Evolutionary conservation across 2,888 invertebrate species (phyloP).

Genomic region (Andrena hattorfiana): DNA sequence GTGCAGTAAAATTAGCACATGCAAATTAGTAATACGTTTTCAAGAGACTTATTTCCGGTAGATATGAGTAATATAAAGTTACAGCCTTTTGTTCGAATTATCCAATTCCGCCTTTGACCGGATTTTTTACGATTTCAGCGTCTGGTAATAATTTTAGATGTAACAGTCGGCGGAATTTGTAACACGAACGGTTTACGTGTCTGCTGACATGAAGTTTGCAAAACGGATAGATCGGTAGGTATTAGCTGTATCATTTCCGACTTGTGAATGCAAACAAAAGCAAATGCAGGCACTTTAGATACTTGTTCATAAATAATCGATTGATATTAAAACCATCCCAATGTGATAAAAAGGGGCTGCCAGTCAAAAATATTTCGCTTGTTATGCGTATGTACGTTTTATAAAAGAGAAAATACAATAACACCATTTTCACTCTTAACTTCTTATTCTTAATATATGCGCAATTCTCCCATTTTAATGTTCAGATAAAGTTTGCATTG

Average conservation of each 20-base stretch:
- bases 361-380: too few relatives aligned
- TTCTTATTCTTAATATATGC: too few relatives aligned
- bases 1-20: not conserved
- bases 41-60: not conserved
- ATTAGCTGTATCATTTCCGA: conserved; percentile 26
- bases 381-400: too few relatives aligned
- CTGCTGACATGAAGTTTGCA: conserved; percentile 23
- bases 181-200: conserved; percentile 13
- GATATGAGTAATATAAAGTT: conserved; percentile 7
- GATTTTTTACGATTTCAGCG: conserved; percentile 26
- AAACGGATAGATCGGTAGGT: not conserved
- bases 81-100: not conserved
- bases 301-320: too few relatives aligned
- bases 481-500: too few relatives aligned
- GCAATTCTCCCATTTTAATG: too few relatives aligned
- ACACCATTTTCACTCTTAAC: too few relatives aligned
- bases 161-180: conserved; percentile 12
- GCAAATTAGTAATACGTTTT: not conserved
- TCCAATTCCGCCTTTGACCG: conserved; percentile 20
- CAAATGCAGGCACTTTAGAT: too few relatives aligned
- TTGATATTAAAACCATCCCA: too few relatives aligned
- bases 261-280: not conserved
- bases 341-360: too few relatives aligned
- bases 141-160: conserved; percentile 14
- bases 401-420: too few relatives aligned